A percentile compares a stretch with the other conserved stretches of the same genome.
Conservation (phyloP, 2,888 invertebrate species). For the Hirtodrosophila confusa region DNA sequence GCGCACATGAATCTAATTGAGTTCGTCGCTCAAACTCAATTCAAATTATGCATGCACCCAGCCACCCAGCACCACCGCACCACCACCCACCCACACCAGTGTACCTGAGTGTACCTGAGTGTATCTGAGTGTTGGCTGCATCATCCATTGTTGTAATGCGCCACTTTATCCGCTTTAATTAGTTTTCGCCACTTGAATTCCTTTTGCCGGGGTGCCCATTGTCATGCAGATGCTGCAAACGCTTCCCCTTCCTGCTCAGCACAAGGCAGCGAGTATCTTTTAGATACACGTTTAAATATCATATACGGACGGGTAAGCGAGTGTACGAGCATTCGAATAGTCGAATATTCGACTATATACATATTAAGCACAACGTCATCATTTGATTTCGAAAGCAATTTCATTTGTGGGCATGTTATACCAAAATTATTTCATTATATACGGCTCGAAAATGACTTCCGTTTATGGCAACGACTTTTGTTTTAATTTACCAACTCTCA, state of each 20-base stretch:
- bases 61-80: conserved; percentile 1
- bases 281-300: conserved; percentile 35
- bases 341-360: not conserved
- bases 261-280: conserved; percentile 11
- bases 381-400: conserved; percentile 67
- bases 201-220: conserved; percentile 49
- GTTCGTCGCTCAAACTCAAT: conserved; percentile 73
- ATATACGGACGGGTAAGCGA: conserved; percentile 5
- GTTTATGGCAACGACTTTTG: conserved; percentile 73
- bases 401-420: conserved; percentile 38
- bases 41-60: conserved; percentile 70
- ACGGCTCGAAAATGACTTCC: conserved; percentile 73
- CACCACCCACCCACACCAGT: conserved; percentile 13
- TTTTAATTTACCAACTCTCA: conserved; percentile 67
- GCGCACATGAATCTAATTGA: conserved; percentile 76
- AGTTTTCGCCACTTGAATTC: conserved; percentile 78
- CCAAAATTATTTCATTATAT: conserved; percentile 73
- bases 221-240: conserved; percentile 73
- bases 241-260: conserved; percentile 65
- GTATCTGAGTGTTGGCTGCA: conserved; percentile 19
- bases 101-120: conserved; percentile 16
- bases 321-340: not conserved
- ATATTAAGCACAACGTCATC: conserved; percentile 37
- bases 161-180: conserved; percentile 80
- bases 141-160: conserved; percentile 75